These are phyloP conservation scores for Anaspis maculata DNA, from an alignment of 2,888 invertebrate species.

Conservation along the genomic window DNA sequence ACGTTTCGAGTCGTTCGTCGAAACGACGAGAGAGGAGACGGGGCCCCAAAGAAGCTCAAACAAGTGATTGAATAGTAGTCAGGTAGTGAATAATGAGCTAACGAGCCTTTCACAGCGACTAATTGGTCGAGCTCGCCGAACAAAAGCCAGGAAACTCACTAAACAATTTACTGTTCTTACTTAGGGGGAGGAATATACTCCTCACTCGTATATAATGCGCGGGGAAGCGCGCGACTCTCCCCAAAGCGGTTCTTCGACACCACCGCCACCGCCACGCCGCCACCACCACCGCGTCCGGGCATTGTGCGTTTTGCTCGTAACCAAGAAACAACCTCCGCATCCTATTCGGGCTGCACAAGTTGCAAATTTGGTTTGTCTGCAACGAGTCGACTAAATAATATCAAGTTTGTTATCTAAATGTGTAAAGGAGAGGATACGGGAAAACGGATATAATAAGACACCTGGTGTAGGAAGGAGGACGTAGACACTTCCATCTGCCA, in stretches of 20 bases:
- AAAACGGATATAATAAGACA: too few species aligned
- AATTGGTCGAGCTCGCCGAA: conserved; percentile 32
- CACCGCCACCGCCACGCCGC: too few species aligned
- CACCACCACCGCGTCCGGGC: too few species aligned
- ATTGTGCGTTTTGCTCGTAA: conserved; percentile 10
- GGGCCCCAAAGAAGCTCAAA: conserved; percentile 23
- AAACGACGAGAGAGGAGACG: background rate
- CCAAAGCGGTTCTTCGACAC: too few species aligned
- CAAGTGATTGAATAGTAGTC: conserved; percentile 30
- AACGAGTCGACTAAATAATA: too few species aligned
- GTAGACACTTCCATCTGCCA: too few species aligned
- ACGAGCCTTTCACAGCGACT: conserved; percentile 33
- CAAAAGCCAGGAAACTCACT: conserved; percentile 31
- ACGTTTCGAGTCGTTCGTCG: background rate
- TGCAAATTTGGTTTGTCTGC: too few species aligned
- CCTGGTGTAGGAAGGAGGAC: too few species aligned
- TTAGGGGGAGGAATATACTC: conserved; percentile 7
- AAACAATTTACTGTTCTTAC: conserved; percentile 28
- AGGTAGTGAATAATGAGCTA: conserved; percentile 32
- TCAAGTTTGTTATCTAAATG: too few species aligned
- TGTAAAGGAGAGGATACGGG: too few species aligned
- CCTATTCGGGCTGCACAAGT: too few species aligned
- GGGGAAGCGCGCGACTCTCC: conserved; percentile 3
- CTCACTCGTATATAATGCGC: background rate
- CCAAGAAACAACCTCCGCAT: conserved; percentile 7